Percentiles rank a stretch among this genome's conserved stretches.
These are phyloP conservation scores for Ferdinandea cuprea DNA, from an alignment of 2,888 invertebrate genomes.

Conservation along the genomic window DNA sequence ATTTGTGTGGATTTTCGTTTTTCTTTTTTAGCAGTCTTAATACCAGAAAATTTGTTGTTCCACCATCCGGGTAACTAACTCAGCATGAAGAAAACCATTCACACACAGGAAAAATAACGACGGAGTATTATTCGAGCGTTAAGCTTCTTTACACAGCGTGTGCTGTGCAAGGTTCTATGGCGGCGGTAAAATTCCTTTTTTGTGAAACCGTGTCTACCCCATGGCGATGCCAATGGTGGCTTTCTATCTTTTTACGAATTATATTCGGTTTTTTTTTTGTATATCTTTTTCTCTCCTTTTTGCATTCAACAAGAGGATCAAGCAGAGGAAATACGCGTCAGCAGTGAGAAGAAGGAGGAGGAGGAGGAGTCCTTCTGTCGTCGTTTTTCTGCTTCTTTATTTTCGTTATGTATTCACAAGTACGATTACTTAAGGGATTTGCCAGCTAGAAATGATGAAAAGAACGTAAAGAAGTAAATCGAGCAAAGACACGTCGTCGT, in stretches of 20 bases:
- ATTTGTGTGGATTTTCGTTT: neutral
- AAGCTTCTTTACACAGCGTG: slow-evolving; percentile 60
- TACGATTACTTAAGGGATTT: slow-evolving; percentile 75
- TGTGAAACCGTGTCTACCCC: slow-evolving; percentile 34
- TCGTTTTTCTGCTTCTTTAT: neutral
- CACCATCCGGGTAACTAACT: slow-evolving; percentile 54
- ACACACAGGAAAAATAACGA: slow-evolving; percentile 65
- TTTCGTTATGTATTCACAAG: slow-evolving; percentile 59
- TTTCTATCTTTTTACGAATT: slow-evolving; percentile 23
- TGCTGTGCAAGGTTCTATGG: slow-evolving; percentile 27
- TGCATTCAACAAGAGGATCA: slow-evolving; percentile 68
- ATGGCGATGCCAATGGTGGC: slow-evolving; percentile 32
- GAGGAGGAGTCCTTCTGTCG: slow-evolving; percentile 5
- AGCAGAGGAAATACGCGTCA: slow-evolving; percentile 27
- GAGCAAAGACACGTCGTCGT: slow-evolving; percentile 61
- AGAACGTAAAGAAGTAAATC: slow-evolving; percentile 72
- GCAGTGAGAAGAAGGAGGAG: slow-evolving; percentile 9
- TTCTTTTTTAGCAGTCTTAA: slow-evolving; percentile 30
- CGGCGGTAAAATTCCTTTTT: slow-evolving; percentile 1
- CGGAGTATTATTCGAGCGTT: slow-evolving; percentile 67
- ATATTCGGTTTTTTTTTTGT: no score
- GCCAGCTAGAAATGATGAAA: slow-evolving; percentile 74
- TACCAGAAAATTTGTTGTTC: slow-evolving; percentile 59
- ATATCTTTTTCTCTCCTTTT: no score
- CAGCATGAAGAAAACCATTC: slow-evolving; percentile 58